Evolutionary conservation across 2,113 vertebrate genomes (phyloP), one percentile per base, ranked within the genome.

Genomic region (Mixornis gularis): DNA sequence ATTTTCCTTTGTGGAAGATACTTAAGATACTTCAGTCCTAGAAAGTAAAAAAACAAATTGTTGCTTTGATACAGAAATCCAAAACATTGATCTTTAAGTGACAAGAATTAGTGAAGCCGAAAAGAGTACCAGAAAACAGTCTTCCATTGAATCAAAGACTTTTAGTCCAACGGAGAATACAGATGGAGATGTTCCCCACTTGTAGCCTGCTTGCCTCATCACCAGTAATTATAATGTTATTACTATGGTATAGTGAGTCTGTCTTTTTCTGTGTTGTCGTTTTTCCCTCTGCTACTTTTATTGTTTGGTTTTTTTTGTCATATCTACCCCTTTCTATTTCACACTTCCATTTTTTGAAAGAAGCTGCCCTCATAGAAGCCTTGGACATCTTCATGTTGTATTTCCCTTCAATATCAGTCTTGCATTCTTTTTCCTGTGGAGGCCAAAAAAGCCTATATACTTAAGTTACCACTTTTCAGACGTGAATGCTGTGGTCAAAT

Each of bases 181-280:
- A 84, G 94, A 91, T 92, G 78, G 92, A 94, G 92, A 91, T 94
- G 84, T 91, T 93, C 87, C 90, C 89, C 76, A 79, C 91, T 87
- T 94, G 94, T 89, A 93, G 92, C 93, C 92, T 91, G 87, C 94
- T 94, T 95, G 94, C 92, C 91, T 95, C 94, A 89, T 94, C 87
- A 94, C 85, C 88, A 90, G 84, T 92, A 96, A 94, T 94, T 95
- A 92, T 87, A 85, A 92, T 87, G 94, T 93, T 95, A 93, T 89
- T 96, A 85, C 63, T 91, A 70, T 92, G 84, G 84, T 94, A 93
- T 77, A 94, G 91, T 89, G 92, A 95, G 84, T 96, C 82, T 95
- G 79, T 94, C 60, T 81, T 87, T 76, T 80, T 70, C 52, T 80
- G 59, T 89, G 79, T 59, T 62, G 46, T 70, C 4, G 32, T 82